A percentile compares a stretch with the other conserved stretches of the same genome.
Conservation (phyloP, 2,113 vertebrate genomes). For the Taxidea taxus region DNA sequence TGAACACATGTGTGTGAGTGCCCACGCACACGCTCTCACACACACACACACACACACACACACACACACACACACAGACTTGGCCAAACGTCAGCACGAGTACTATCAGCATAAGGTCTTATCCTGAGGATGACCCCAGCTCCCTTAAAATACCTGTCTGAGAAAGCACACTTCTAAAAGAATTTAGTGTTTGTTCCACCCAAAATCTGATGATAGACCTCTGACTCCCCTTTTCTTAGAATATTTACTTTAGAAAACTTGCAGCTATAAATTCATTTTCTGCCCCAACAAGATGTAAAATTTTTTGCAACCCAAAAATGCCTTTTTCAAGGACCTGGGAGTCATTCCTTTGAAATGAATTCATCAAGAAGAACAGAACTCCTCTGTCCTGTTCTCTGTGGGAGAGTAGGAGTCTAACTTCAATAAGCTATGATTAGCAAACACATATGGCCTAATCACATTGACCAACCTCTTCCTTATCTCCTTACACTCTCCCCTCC, state of each 20-base stretch:
- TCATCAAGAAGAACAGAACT: neutral
- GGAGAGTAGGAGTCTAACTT: neutral
- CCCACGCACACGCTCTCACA: rapidly evolving
- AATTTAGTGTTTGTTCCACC: neutral
- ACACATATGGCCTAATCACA: neutral
- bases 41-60: neutral
- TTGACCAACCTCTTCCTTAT: neutral
- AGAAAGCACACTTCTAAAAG: neutral
- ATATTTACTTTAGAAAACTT: neutral
- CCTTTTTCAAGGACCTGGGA: neutral
- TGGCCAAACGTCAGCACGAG: neutral
- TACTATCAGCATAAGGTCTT: neutral
- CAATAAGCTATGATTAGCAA: neutral
- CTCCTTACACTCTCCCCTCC: too few species aligned
- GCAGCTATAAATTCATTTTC: neutral
- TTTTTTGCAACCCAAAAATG: neutral
- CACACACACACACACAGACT: neutral
- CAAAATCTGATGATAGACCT: neutral
- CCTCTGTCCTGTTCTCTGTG: too few species aligned
- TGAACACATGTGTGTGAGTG: neutral
- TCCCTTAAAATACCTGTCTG: neutral
- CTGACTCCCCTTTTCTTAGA: neutral
- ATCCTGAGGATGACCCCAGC: neutral
- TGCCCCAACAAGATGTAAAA: neutral
- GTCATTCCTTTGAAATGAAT: neutral